phyloP scores from a whole-genome alignment of 2,797 vertebrate genomes.

The Sebastes jordani region DNA sequence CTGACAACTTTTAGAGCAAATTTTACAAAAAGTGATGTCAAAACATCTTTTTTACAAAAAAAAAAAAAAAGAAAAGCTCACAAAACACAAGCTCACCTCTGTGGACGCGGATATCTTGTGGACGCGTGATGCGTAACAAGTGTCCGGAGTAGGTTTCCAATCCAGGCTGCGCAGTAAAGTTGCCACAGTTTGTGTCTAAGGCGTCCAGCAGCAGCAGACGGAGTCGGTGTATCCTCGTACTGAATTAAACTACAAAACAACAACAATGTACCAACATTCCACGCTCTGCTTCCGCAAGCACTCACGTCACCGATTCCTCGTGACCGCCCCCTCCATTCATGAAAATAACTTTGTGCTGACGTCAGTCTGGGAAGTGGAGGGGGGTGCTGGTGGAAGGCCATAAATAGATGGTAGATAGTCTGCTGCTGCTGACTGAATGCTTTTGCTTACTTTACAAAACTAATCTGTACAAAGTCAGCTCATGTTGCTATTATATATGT shows the following conservation, averaged over 20 bases:
- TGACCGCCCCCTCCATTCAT: constrained; percentile 92
- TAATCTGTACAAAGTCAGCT: constrained; percentile 38
- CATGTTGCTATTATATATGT: background rate
- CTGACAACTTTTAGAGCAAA: constrained; percentile 55
- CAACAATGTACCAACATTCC: constrained; percentile 89
- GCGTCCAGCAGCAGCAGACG: constrained; percentile 51
- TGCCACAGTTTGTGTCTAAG: constrained; percentile 31
- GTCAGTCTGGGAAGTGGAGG: constrained; percentile 75
- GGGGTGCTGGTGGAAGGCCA: constrained; percentile 55
- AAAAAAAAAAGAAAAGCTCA: background rate
- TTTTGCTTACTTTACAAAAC: constrained; percentile 77
- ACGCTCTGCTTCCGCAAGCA: constrained; percentile 87
- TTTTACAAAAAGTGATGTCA: constrained; percentile 67
- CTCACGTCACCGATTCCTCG: constrained; percentile 85
- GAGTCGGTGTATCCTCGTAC: constrained; percentile 66
- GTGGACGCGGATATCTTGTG: constrained; percentile 66
- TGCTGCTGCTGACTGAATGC: constrained; percentile 60
- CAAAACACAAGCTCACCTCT: constrained; percentile 73
- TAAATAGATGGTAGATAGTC: constrained; percentile 82
- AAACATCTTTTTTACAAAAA: constrained; percentile 56
- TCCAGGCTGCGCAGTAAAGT: constrained; percentile 31
- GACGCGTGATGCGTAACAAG: constrained; percentile 59
- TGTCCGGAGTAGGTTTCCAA: constrained; percentile 34
- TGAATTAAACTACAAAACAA: constrained; percentile 86
- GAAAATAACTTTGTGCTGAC: constrained; percentile 90